These are phyloP conservation scores for Desoria tigrina DNA, from an alignment of 2,888 invertebrate genomes.

Conservation along the genomic window DNA sequence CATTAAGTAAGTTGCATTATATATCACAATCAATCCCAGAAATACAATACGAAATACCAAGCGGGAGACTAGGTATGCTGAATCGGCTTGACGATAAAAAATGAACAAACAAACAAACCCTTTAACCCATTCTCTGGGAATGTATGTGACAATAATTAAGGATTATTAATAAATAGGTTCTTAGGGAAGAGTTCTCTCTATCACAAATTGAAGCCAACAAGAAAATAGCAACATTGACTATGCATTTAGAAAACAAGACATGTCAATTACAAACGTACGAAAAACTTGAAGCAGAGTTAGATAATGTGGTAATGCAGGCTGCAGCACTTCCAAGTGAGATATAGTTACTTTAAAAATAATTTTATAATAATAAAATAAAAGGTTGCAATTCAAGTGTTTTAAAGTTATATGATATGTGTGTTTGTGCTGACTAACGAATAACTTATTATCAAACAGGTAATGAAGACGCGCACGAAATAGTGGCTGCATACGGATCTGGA, in stretches of 20 bases:
- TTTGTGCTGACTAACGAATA: too few relatives aligned
- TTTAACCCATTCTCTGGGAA: too few relatives aligned
- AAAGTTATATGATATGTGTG: too few relatives aligned
- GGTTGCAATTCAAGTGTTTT: too few relatives aligned
- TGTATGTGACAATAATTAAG: too few relatives aligned
- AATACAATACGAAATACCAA: too few relatives aligned
- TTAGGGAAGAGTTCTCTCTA: conserved; percentile 11
- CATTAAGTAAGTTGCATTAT: too few relatives aligned
- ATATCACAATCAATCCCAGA: too few relatives aligned
- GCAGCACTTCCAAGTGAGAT: conserved; percentile 15
- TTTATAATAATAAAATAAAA: neutral
- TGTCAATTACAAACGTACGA: conserved; percentile 14
- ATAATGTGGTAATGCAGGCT: conserved; percentile 15
- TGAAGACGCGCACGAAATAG: conserved; percentile 6
- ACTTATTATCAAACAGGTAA: neutral
- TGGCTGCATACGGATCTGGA: conserved; percentile 4
- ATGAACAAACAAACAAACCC: too few relatives aligned
- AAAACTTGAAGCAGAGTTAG: conserved; percentile 17
- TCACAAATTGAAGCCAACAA: neutral
- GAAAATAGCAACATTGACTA: conserved; percentile 6
- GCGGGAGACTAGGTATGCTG: neutral
- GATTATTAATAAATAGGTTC: neutral
- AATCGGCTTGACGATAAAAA: too few relatives aligned
- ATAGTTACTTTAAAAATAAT: neutral
- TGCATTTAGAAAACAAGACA: conserved; percentile 4